phyloP scores from a whole-genome alignment of 2,113 vertebrate species.

The Neodontobutis hainanensis region DNA sequence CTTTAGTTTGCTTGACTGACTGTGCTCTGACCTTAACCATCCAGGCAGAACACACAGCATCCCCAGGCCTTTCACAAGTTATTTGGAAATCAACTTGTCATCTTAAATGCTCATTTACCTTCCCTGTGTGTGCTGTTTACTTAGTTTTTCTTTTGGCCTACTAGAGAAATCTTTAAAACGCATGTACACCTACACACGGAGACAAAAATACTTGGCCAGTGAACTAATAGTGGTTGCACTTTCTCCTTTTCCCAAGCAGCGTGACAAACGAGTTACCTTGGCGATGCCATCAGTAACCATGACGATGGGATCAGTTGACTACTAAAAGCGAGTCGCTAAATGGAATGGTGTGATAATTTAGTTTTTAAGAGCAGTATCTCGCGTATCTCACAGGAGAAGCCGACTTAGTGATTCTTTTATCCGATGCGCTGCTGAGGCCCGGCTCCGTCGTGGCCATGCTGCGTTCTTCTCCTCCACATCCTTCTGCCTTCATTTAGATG shows the following conservation, averaged over 20 bases:
- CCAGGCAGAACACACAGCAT: slow-evolving; percentile 40
- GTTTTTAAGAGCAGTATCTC: slow-evolving; percentile 34
- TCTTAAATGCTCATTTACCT: slow-evolving; percentile 59
- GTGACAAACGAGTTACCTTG: slow-evolving; percentile 54
- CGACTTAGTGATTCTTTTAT: slow-evolving; percentile 36
- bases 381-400: slow-evolving; percentile 30
- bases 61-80: slow-evolving; percentile 45
- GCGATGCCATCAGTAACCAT: slow-evolving; percentile 52
- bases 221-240: not conserved
- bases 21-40: slow-evolving; percentile 59
- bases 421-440: slow-evolving; percentile 22
- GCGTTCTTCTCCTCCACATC: slow-evolving; percentile 21
- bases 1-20: slow-evolving; percentile 26
- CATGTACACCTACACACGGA: slow-evolving; percentile 11
- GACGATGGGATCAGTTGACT: slow-evolving; percentile 56
- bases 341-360: slow-evolving; percentile 34
- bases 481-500: slow-evolving; percentile 49
- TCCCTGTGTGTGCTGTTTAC: slow-evolving; percentile 27
- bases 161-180: slow-evolving; percentile 20
- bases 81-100: slow-evolving; percentile 70
- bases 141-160: slow-evolving; percentile 40
- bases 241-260: slow-evolving; percentile 21
- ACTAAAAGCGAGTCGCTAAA: slow-evolving; percentile 50
- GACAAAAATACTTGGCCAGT: slow-evolving; percentile 1
- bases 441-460: slow-evolving; percentile 19